Percentiles rank a stretch among this genome's conserved stretches.
Evolutionary conservation across 1,140 invertebrate genomes (phyloP).

Genomic region (Homalodisca vitripennis): DNA sequence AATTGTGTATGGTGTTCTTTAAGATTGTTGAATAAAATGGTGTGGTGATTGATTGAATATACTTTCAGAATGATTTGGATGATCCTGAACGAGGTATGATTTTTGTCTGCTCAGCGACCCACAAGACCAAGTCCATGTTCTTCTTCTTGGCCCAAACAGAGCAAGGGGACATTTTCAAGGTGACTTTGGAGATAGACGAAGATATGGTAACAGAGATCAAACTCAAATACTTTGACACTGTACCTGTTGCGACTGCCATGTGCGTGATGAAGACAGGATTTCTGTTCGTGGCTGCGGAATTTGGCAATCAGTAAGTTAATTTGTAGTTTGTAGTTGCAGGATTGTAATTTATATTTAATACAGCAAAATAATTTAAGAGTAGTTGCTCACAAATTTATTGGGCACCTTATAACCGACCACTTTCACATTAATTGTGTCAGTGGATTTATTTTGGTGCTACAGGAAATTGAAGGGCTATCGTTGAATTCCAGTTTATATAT

Average conservation of each 20-base stretch:
- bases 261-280: conserved; percentile 99
- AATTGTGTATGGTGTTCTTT: too few species aligned
- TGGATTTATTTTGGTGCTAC: too few species aligned
- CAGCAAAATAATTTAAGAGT: too few species aligned
- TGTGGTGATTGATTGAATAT: too few species aligned
- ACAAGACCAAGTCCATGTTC: conserved; percentile 99
- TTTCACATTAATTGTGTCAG: too few species aligned
- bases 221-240: conserved; percentile 99
- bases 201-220: conserved; percentile 99
- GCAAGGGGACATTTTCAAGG: conserved; percentile 96
- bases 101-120: conserved; percentile 98
- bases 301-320: conserved; percentile 96
- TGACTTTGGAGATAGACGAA: conserved; percentile 97
- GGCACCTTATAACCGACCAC: too few species aligned
- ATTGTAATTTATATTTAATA: too few species aligned
- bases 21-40: too few species aligned
- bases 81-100: conserved; percentile 99
- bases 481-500: too few species aligned
- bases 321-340: too few species aligned
- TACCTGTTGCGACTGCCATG: conserved; percentile 93
- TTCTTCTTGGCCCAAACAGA: conserved; percentile 96
- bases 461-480: too few species aligned
- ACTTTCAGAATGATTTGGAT: conserved; percentile 90
- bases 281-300: conserved; percentile 97
- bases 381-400: too few species aligned